phyloP scores from a whole-genome alignment of 2,113 vertebrate genomes.

The Anarrhichthys ocellatus region DNA sequence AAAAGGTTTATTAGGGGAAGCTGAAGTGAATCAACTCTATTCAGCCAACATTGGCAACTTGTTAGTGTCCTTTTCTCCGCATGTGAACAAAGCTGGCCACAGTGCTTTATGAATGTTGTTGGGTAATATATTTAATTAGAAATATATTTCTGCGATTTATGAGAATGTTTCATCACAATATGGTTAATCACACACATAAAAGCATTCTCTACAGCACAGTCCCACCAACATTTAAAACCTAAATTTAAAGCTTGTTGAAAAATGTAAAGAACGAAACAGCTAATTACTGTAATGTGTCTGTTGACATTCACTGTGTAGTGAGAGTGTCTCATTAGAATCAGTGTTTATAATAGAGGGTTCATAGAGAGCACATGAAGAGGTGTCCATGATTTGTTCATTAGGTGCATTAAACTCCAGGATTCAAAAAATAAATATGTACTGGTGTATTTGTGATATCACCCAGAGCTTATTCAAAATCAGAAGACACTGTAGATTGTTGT shows the following conservation, averaged over 20 bases:
- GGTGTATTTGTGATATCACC: not conserved
- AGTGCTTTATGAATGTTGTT: slow-evolving; percentile 1
- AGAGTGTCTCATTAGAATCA: not conserved
- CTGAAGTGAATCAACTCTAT: not conserved
- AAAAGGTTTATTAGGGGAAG: not conserved
- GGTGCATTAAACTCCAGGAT: not conserved
- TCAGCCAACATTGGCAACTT: not conserved
- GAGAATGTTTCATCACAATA: not conserved
- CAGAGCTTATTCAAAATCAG: not conserved
- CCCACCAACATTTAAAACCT: not conserved
- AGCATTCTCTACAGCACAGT: not conserved
- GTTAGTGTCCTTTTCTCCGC: not conserved
- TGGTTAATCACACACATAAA: not conserved
- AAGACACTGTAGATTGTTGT: not conserved
- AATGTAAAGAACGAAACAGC: not conserved
- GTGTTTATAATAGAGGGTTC: not conserved
- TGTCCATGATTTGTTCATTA: not conserved
- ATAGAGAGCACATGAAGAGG: not conserved
- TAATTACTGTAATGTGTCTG: not conserved
- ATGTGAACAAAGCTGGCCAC: not conserved
- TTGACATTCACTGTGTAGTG: not conserved
- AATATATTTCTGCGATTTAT: not conserved
- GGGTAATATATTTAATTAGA: not conserved
- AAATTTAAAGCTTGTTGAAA: not conserved
- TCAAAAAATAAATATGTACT: not conserved